These are phyloP conservation scores for Drosophila hydei DNA, from an alignment of 1,140 invertebrate species.

Conservation along the genomic window DNA sequence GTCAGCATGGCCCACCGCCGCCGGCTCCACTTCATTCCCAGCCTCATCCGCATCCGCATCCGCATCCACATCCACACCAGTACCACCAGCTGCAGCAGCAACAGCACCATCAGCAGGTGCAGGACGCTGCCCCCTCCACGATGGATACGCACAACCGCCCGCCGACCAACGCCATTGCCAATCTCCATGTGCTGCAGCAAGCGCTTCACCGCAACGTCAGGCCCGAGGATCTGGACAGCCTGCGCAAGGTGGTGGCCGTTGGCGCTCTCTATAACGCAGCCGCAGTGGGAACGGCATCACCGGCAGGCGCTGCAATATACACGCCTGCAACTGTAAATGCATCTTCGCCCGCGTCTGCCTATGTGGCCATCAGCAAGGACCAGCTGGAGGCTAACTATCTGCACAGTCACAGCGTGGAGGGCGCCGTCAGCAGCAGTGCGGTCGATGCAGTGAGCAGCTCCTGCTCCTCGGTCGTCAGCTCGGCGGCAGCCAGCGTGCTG, in stretches of 20 bases:
- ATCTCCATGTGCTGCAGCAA: slow-evolving; percentile 73
- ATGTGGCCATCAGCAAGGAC: slow-evolving; percentile 54
- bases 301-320: slow-evolving; percentile 31
- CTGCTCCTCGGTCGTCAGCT: slow-evolving; percentile 53
- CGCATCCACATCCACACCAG: slow-evolving; percentile 45
- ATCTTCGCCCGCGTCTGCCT: slow-evolving; percentile 6
- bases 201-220: slow-evolving; percentile 72
- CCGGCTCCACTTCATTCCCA: slow-evolving; percentile 41
- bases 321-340: neutral
- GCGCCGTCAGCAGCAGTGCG: slow-evolving; percentile 67
- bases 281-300: slow-evolving; percentile 36
- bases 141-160: slow-evolving; percentile 77
- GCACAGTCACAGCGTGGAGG: slow-evolving; percentile 47
- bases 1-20: slow-evolving; percentile 58
- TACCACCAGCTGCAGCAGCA: slow-evolving; percentile 49
- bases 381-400: slow-evolving; percentile 56
- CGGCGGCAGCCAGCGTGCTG: slow-evolving; percentile 85
- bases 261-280: slow-evolving; percentile 62
- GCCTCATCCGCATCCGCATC: slow-evolving; percentile 34
- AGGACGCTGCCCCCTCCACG: slow-evolving; percentile 44
- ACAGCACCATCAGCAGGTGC: slow-evolving; percentile 53
- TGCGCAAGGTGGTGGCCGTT: slow-evolving; percentile 74
- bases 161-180: slow-evolving; percentile 64
- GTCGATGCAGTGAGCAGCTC: slow-evolving; percentile 70
- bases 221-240: slow-evolving; percentile 73